Evolutionary conservation across 2,113 vertebrate species (phyloP), one percentile per base, ranked within the genome.

Genomic region (Eonycteris spelaea): DNA sequence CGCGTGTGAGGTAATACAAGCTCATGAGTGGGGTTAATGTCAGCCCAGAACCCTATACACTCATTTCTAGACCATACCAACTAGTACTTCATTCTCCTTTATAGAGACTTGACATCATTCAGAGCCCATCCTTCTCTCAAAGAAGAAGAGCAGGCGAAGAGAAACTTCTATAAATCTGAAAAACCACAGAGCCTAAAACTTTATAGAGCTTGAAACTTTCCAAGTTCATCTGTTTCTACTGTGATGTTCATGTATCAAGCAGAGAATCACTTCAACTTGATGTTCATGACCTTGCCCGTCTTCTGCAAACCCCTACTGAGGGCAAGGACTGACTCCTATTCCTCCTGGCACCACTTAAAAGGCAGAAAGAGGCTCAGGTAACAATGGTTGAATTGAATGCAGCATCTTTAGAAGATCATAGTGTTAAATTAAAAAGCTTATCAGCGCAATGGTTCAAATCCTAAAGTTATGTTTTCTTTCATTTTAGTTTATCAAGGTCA

Each of bases 21-120:
- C 96, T 97, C 93, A 96, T 57, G 97, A 95, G 97, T 96, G 97
- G 59, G 96, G 97, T 97, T 97, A 98, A 98, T 98, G 98, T 98
- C 97, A 98, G 97, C 96, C 98, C 94, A 97, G 95, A 96, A 97
- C 97, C 97, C 97, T 51, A 51, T 51, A 97, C 51, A 86, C 95
- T 98, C 97, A 97, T 97, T 98, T 97, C 97, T 90, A 97, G 96
- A 97, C 95, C 96, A 96, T 30, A 97, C 82, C 96, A 95, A 98
- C 97, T 88, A 97, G 95, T 97, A 97, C 92, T 86, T 97, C 97
- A 85, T 26, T 91, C 21, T 75, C 94, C 96, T 94, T 96, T 97
- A 96, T 33, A 97, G 88, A 97, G 94, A 94, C 92, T 14, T 0
- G 2, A 98, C 75, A 93, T 83, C 95, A 97, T 97, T 98, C 98